Evolutionary conservation across 2,797 vertebrate genomes (phyloP).

Genomic region (Acrossocheilus wenchowensis): DNA sequence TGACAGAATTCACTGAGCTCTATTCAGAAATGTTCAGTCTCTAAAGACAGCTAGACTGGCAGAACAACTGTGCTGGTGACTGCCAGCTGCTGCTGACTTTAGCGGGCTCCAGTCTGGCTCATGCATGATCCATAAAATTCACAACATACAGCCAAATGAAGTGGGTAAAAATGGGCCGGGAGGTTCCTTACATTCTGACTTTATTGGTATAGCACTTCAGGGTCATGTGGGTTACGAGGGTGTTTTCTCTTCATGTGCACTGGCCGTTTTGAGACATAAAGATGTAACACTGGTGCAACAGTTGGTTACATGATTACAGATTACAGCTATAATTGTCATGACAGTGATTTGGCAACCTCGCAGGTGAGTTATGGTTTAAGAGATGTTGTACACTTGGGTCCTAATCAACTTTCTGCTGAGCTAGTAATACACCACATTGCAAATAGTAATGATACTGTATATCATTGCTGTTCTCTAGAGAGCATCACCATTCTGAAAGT

Average conservation of each 20-base stretch:
- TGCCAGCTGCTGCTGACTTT: constrained; percentile 48
- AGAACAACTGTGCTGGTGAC: constrained; percentile 19
- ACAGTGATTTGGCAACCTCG: constrained; percentile 12
- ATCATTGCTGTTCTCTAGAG: constrained; percentile 1
- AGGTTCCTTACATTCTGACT: constrained; percentile 7
- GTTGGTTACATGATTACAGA: constrained; percentile 12
- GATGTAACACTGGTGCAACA: constrained; percentile 20
- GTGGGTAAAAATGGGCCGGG: constrained; percentile 16
- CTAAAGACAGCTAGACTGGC: constrained; percentile 27
- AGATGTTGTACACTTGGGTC: constrained; percentile 25
- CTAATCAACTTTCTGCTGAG: constrained; percentile 30
- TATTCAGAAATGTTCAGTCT: not conserved
- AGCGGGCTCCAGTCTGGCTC: constrained; percentile 30
- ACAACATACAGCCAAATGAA: constrained; percentile 36
- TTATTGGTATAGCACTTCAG: constrained; percentile 39
- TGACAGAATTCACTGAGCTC: constrained; percentile 20
- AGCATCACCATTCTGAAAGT: not conserved
- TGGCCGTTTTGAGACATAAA: constrained; percentile 9
- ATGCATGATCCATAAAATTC: constrained; percentile 45
- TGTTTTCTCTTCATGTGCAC: constrained; percentile 4
- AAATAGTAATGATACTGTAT: not conserved
- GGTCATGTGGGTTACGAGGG: constrained; percentile 33
- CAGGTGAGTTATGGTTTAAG: constrained; percentile 18
- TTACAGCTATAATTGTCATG: constrained; percentile 26
- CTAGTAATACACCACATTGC: not conserved